phyloP scores from a whole-genome alignment of 2,888 invertebrate genomes.

The Ditylenchus weischeri region DNA sequence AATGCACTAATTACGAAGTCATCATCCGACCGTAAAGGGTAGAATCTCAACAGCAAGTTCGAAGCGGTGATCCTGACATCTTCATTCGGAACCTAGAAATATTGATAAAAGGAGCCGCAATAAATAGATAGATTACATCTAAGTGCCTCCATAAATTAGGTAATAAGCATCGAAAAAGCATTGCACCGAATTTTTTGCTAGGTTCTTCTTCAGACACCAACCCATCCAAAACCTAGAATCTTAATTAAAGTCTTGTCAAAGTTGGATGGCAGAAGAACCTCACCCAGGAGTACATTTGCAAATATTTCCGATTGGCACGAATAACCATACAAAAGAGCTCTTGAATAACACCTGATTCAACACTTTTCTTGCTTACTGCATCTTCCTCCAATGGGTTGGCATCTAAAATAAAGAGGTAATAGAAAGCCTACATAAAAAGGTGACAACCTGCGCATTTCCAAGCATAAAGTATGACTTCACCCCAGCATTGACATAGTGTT shows the following conservation, averaged over 20 bases:
- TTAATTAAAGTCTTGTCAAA: too few relatives aligned
- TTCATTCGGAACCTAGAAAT: conserved; percentile 26
- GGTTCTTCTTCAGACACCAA: conserved; percentile 20
- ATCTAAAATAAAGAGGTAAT: neutral
- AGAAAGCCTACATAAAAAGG: neutral
- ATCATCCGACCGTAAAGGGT: conserved; percentile 24
- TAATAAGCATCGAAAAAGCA: conserved; percentile 27
- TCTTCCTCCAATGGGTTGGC: conserved; percentile 13
- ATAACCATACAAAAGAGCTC: conserved; percentile 21
- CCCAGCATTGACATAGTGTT: conserved; percentile 12
- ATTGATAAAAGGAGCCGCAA: neutral
- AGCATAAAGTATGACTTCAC: conserved; percentile 18
- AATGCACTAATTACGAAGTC: conserved; percentile 17
- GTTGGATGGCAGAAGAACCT: too few relatives aligned
- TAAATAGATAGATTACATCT: conserved; percentile 8
- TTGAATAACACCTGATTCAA: conserved; percentile 22
- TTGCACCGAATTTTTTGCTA: conserved; percentile 19
- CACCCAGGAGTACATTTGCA: neutral
- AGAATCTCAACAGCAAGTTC: conserved; percentile 19
- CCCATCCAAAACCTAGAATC: conserved; percentile 22
- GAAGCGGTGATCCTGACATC: conserved; percentile 23
- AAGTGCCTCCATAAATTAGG: conserved; percentile 27
- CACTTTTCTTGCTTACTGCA: conserved; percentile 6
- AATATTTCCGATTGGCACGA: conserved; percentile 5
- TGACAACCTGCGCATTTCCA: conserved; percentile 20